Base-by-base conservation (phyloP, 64 coral and sea anemone species). In the Anthopleura sola region DNA sequence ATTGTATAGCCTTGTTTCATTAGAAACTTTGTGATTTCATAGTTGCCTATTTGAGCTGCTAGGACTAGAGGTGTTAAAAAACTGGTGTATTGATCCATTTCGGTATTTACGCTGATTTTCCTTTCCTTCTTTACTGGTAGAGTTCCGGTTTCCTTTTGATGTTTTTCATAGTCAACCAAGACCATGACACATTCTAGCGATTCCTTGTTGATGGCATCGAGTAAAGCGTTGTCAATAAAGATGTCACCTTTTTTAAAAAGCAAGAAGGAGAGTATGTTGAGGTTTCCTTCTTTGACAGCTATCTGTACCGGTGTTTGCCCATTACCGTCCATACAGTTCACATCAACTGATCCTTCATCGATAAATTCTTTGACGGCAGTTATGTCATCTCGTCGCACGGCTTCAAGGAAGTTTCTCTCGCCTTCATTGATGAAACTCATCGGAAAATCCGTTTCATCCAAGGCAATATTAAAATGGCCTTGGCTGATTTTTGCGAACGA, bases 131-230 rank as follows among this genome's bases (percentile, higher is more conserved):
- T 64, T 5, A 19, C 5, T 36, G 57, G 36, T 39, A 36, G 18
- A 19, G n/a, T 60, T 29, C 26, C 28, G 44, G 34, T 36, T 16
- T 32, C 39, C 88, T 69, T 90, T 2, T 76, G 89, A 3, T 58
- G 78, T 81, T 87, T 54, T 7, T 95, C 83, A 37, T 95, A 88
- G 2, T 90, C 86, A 19, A 91, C 87, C 31, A 95, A 39, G 49
- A 82, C 69, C 46, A 58, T 84, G 8, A 95, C 86, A 34, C 86
- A 88, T 18, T 91, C 89, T 2, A 88, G 28, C 4, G 89, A 95
- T 58, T 95, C 90, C 60, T 87, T 95, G 19, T 82, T 88, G 7
- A 95, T 91, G 39, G 93, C 89, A 85, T 91, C 80, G 55, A 95
- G 84, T 48, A 95, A 68, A 20, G 93, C 86, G 28, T 90, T 85